Conservation (phyloP, 2,113 vertebrate species). For the Todiramphus saurophagus region DNA sequence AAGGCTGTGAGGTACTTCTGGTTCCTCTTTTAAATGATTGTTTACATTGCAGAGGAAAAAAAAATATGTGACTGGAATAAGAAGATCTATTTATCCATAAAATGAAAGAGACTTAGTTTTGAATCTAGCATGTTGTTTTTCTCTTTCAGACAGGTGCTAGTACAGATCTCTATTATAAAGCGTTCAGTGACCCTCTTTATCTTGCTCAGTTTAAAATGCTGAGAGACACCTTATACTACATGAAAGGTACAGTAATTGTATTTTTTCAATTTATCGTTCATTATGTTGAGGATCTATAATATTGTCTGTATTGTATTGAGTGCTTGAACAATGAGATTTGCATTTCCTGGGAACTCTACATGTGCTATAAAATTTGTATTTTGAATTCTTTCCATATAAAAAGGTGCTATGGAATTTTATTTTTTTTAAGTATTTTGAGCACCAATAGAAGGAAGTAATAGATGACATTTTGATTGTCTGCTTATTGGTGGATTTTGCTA, state of each 20-base stretch:
- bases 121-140: background rate
- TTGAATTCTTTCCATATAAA: background rate
- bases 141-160: constrained; percentile 78
- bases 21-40: background rate
- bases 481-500: background rate
- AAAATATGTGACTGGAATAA: background rate
- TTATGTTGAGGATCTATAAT: background rate
- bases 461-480: background rate
- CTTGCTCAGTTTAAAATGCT: constrained; percentile 98
- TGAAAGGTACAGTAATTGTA: constrained; percentile 81
- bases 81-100: background rate
- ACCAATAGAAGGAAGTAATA: background rate
- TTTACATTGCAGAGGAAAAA: background rate
- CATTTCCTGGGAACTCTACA: background rate
- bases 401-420: background rate
- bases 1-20: background rate
- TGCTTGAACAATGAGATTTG: background rate
- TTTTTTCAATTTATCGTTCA: background rate
- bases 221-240: constrained; percentile 91
- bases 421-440: background rate
- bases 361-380: background rate
- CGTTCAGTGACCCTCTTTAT: constrained; percentile 92
- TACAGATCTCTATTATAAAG: constrained; percentile 84
- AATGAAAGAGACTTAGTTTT: background rate
- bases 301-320: background rate